Evolutionary conservation across 2,797 vertebrate genomes (phyloP).

Genomic region (Myioborus miniatus): DNA sequence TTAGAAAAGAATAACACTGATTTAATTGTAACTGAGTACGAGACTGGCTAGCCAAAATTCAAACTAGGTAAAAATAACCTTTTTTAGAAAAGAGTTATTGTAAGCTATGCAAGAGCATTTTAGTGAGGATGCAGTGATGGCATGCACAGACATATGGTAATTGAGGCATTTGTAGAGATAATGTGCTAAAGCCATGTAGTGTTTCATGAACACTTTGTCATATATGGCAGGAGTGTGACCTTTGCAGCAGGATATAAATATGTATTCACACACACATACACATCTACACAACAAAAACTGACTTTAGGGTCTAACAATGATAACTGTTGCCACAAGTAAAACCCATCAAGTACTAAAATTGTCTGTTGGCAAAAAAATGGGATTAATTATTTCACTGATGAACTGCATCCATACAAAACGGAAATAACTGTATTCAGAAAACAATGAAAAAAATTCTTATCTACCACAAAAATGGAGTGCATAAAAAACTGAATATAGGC

Average conservation of each 20-base stretch:
- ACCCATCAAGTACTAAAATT: neutral
- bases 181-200: neutral
- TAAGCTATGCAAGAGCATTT: neutral
- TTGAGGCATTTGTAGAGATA: neutral
- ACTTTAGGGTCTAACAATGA: neutral
- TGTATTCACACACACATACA: rapidly evolving
- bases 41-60: neutral
- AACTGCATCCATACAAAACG: neutral
- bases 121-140: neutral
- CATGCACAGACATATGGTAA: neutral
- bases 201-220: neutral
- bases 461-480: neutral
- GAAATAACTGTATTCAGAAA: neutral
- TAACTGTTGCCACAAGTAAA: neutral
- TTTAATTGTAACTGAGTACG: rapidly evolving
- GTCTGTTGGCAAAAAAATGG: neutral
- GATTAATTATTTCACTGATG: neutral
- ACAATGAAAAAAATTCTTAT: neutral
- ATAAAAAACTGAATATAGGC: neutral
- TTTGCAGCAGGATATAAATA: neutral
- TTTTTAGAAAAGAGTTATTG: neutral
- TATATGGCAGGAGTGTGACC: neutral
- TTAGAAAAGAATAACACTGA: neutral
- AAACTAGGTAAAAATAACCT: rapidly evolving
- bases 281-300: neutral